These are phyloP conservation scores for Leptopilina myrica DNA, from an alignment of 2,888 invertebrate species.

Conservation along the genomic window DNA sequence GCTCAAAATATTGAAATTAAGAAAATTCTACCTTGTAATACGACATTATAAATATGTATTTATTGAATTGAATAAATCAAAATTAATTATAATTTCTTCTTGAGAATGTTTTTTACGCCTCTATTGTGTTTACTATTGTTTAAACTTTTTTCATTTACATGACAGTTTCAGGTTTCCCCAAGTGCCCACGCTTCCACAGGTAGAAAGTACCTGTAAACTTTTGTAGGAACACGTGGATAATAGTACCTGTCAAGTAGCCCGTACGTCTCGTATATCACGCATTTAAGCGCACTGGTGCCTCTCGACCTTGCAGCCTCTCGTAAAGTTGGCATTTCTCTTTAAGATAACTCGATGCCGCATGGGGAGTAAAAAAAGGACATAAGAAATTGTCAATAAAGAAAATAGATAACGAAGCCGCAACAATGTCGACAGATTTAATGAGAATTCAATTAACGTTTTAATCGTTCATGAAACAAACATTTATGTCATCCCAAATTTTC, in stretches of 20 bases:
- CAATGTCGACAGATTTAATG: slow-evolving; percentile 3
- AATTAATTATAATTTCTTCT: too few species aligned
- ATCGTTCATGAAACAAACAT: neutral
- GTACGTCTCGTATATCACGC: slow-evolving; percentile 50
- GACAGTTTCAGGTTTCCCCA: neutral
- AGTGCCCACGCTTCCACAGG: neutral
- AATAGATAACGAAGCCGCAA: slow-evolving; percentile 12
- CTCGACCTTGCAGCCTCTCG: slow-evolving; percentile 45
- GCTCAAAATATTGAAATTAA: too few species aligned
- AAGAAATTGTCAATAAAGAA: slow-evolving; percentile 18
- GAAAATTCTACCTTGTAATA: too few species aligned
- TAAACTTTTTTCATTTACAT: neutral
- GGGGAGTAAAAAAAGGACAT: too few species aligned
- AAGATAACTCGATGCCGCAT: slow-evolving; percentile 12
- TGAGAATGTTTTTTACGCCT: neutral
- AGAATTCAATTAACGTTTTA: slow-evolving; percentile 34
- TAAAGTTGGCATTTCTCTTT: slow-evolving; percentile 36
- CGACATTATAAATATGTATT: too few species aligned
- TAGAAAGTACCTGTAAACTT: neutral
- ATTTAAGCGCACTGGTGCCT: slow-evolving; percentile 51
- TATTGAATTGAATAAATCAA: too few species aligned
- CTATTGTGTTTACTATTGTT: neutral
- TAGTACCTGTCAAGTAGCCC: slow-evolving; percentile 46
- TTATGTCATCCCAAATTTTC: slow-evolving; percentile 1
- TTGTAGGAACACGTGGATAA: slow-evolving; percentile 5